phyloP scores from a whole-genome alignment of 2,797 vertebrate species.

The Botia almorhae region DNA sequence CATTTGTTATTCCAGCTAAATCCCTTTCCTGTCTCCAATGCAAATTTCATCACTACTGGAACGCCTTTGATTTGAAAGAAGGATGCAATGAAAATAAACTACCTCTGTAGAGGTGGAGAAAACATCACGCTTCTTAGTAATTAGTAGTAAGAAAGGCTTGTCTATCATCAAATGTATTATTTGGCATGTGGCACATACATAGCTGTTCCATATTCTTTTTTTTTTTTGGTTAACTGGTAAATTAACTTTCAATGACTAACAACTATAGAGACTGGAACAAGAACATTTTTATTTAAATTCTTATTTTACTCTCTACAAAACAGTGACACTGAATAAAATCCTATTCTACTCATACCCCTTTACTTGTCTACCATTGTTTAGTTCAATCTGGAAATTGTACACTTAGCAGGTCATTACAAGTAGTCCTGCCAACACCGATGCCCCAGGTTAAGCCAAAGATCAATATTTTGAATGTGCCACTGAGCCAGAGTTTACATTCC shows the following conservation, averaged over 20 bases:
- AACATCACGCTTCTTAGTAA: not conserved
- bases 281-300: not conserved
- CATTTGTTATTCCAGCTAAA: constrained; percentile 17
- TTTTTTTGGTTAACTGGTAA: not conserved
- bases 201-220: not conserved
- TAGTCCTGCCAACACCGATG: not conserved
- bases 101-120: not conserved
- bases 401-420: not conserved
- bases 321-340: not conserved
- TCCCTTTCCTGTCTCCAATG: constrained; percentile 47
- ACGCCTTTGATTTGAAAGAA: not conserved
- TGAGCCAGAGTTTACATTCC: too few relatives aligned
- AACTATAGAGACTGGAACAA: not conserved
- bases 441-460: too few relatives aligned
- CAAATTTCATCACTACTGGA: constrained; percentile 25
- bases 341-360: too few relatives aligned
- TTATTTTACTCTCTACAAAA: not conserved
- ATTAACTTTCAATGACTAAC: not conserved
- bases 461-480: too few relatives aligned
- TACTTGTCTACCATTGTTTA: not conserved
- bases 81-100: not conserved
- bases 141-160: not conserved
- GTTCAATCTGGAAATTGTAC: not conserved
- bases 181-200: too few relatives aligned
- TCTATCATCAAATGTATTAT: not conserved